phyloP scores from a whole-genome alignment of 2,797 vertebrate species.

The Hydrophis major region DNA sequence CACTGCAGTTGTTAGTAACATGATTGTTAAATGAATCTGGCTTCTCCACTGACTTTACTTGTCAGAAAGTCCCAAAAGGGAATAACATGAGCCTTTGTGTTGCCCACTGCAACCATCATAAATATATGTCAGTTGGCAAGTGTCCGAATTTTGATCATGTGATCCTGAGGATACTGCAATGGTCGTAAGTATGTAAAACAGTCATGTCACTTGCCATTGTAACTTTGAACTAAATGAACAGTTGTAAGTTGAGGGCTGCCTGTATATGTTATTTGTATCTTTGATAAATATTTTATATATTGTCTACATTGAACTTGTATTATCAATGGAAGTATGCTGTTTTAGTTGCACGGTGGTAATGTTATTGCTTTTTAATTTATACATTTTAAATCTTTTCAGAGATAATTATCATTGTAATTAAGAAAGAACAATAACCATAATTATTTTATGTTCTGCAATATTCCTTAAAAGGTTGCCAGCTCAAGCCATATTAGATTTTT shows the following conservation, averaged over 20 bases:
- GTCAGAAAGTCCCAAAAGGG: not conserved
- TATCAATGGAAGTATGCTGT: constrained; percentile 56
- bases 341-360: constrained; percentile 42
- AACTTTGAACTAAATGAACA: not conserved
- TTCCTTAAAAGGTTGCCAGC: constrained; percentile 2
- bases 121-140: not conserved
- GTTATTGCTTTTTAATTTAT: constrained; percentile 56
- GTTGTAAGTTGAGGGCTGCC: not conserved
- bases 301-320: constrained; percentile 52
- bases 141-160: not conserved
- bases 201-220: not conserved
- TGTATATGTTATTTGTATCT: constrained; percentile 31
- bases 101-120: not conserved
- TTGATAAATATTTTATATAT: constrained; percentile 40
- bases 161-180: not conserved
- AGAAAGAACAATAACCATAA: constrained; percentile 49
- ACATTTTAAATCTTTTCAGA: constrained; percentile 48
- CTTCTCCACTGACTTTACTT: not conserved
- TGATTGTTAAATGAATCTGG: not conserved
- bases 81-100: not conserved
- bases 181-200: not conserved
- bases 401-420: constrained; percentile 57
- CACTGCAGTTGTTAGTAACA: not conserved
- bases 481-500: constrained; percentile 42
- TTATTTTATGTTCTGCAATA: constrained; percentile 47